phyloP scores from a whole-genome alignment of 1,140 invertebrate genomes.

The Cecropterus lyciades region DNA sequence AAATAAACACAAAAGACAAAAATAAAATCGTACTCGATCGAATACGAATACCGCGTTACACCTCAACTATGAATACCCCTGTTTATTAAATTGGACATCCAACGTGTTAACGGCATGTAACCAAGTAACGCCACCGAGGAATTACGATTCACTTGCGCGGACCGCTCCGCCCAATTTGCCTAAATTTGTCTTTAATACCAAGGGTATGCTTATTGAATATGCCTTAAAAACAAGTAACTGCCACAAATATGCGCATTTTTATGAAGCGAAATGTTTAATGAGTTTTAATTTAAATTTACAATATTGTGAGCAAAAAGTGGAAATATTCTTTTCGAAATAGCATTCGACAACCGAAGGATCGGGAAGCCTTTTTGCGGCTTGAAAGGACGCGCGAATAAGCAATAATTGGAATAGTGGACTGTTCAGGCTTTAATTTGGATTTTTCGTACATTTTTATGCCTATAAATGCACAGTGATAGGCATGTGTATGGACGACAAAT shows the following conservation, averaged over 20 bases:
- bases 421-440: background rate
- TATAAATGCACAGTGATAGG: too few relatives aligned
- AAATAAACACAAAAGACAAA: too few relatives aligned
- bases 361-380: constrained; percentile 33
- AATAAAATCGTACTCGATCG: too few relatives aligned
- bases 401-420: constrained; percentile 26
- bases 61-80: constrained; percentile 4
- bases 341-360: constrained; percentile 30
- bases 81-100: constrained; percentile 5
- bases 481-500: too few relatives aligned
- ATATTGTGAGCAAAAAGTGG: constrained; percentile 46
- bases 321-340: constrained; percentile 38
- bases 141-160: constrained; percentile 14
- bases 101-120: constrained; percentile 13
- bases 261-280: constrained; percentile 57
- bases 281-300: constrained; percentile 58
- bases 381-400: background rate
- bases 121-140: constrained; percentile 19
- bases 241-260: constrained; percentile 56
- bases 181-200: constrained; percentile 54
- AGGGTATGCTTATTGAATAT: constrained; percentile 44
- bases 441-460: too few relatives aligned
- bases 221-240: constrained; percentile 38
- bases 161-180: constrained; percentile 43
- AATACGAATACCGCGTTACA: too few relatives aligned